phyloP scores from a whole-genome alignment of 2,888 invertebrate genomes.

The Abrostola triplasia region DNA sequence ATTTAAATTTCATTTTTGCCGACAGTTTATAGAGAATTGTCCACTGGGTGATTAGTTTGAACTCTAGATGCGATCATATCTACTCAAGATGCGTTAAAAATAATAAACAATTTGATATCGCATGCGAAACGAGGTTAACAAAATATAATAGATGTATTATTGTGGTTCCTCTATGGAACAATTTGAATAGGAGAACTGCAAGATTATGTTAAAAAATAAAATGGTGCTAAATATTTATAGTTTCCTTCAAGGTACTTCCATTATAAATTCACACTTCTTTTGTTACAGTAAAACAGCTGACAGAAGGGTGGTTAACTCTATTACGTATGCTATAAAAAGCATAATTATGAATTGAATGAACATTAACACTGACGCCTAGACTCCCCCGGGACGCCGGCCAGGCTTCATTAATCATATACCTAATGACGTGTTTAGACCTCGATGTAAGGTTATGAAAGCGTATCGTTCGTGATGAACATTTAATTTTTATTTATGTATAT shows the following conservation, averaged over 20 bases:
- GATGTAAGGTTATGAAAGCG: constrained; percentile 55
- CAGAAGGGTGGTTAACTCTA: constrained; percentile 60
- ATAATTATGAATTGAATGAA: constrained; percentile 77
- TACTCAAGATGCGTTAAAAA: not conserved
- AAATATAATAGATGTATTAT: not conserved
- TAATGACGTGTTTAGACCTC: constrained; percentile 72
- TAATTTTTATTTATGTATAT: constrained; percentile 57
- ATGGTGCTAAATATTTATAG: not conserved
- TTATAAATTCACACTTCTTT: constrained; percentile 51
- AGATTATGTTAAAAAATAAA: too few relatives aligned
- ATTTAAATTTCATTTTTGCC: constrained; percentile 11
- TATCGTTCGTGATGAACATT: constrained; percentile 62
- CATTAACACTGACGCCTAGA: constrained; percentile 76
- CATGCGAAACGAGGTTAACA: not conserved
- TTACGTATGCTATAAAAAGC: constrained; percentile 58
- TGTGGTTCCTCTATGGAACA: too few relatives aligned
- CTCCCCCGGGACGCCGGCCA: constrained; percentile 67
- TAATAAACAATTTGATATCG: constrained; percentile 1
- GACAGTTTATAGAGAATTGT: constrained; percentile 3
- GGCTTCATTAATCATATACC: constrained; percentile 74
- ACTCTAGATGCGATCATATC: too few relatives aligned
- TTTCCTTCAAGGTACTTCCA: not conserved
- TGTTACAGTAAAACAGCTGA: constrained; percentile 44
- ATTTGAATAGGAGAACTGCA: too few relatives aligned
- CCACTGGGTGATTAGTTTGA: not conserved